Percentiles rank a stretch among this genome's conserved stretches.
Conservation (phyloP, 2,113 vertebrate species). For the Nicator chloris region DNA sequence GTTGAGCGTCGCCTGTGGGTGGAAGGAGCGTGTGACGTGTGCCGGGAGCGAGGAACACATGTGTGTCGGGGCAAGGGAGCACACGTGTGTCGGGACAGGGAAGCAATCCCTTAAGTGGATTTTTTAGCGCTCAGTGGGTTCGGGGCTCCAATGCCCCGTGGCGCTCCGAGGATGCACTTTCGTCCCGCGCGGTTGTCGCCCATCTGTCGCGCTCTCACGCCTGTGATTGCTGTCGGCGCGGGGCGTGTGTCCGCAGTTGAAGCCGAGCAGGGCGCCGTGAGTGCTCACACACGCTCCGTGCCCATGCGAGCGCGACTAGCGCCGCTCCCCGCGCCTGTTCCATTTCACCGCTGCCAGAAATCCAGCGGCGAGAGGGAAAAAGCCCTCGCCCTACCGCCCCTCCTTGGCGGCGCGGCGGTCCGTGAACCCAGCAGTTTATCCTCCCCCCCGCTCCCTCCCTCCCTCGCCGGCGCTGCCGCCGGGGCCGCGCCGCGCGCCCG, state of each 20-base stretch:
- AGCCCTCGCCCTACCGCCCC: constrained; percentile 27
- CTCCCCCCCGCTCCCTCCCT: background rate
- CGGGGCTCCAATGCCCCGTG: background rate
- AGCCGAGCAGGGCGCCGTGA: background rate
- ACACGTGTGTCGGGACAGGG: background rate
- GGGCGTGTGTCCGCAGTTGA: background rate
- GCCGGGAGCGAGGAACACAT: background rate
- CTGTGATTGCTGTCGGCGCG: background rate
- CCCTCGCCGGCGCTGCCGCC: background rate
- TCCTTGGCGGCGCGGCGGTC: background rate
- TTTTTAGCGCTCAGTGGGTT: background rate
- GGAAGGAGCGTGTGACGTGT: background rate
- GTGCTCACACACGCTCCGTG: background rate
- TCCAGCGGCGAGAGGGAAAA: background rate
- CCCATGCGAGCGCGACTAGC: background rate
- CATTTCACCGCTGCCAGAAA: background rate
- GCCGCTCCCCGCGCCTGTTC: background rate
- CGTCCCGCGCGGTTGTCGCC: background rate
- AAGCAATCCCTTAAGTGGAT: no score
- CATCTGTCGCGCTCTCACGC: background rate
- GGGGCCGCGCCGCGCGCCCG: background rate
- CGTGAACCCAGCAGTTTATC: constrained; percentile 46
- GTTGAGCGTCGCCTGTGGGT: background rate
- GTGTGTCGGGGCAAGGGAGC: background rate
- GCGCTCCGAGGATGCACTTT: background rate